phyloP scores from a whole-genome alignment of 2,113 vertebrate genomes.

The Tachuris rubrigastra region DNA sequence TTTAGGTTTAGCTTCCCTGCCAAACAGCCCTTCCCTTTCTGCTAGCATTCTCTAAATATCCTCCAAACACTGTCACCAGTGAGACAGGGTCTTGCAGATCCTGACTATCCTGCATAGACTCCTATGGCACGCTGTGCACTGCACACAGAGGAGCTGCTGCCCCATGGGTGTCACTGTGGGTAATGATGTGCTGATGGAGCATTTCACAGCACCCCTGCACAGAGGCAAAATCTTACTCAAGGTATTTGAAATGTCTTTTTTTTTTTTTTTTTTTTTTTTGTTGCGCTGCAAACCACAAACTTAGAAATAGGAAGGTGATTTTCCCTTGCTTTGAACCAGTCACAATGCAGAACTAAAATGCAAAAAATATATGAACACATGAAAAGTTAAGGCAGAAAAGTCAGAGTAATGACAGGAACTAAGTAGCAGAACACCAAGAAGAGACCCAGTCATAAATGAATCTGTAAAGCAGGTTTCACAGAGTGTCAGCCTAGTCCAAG shows the following conservation, averaged over 20 bases:
- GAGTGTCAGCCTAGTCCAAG: background rate
- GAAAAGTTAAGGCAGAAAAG: background rate
- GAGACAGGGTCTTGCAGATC: background rate
- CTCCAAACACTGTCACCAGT: background rate
- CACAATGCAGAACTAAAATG: background rate
- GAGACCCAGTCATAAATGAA: conserved; percentile 14
- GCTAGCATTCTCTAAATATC: background rate
- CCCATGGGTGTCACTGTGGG: background rate
- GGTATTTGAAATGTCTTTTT: background rate
- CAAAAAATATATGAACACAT: background rate
- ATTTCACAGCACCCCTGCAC: background rate
- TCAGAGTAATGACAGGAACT: background rate
- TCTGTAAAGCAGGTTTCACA: background rate
- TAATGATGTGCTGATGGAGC: background rate
- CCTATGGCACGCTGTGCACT: background rate
- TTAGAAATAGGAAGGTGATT: background rate
- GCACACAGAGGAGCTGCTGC: background rate
- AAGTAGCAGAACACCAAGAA: conserved; percentile 16
- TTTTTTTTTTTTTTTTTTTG: too few species aligned
- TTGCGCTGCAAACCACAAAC: background rate
- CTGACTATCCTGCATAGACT: background rate
- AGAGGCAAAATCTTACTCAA: background rate
- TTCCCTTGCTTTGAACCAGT: background rate
- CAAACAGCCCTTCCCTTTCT: background rate
- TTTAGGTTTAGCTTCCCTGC: background rate